A percentile compares a stretch with the other conserved stretches of the same genome.
Evolutionary conservation across 2,113 vertebrate genomes (phyloP).

Genomic region (Eubucco bourcierii): DNA sequence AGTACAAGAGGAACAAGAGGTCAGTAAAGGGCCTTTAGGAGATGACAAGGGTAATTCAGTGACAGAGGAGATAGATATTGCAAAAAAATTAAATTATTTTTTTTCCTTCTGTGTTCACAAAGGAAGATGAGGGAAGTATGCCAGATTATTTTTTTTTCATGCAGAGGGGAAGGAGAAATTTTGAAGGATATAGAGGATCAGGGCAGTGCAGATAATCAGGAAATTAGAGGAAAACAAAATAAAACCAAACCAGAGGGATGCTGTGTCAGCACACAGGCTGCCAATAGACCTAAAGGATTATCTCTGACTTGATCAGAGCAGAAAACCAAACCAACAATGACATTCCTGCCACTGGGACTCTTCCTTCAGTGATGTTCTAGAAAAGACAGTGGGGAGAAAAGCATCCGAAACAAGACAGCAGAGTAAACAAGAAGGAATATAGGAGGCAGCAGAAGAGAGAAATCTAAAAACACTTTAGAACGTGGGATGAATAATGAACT

Average conservation of each 20-base stretch:
- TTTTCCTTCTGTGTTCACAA: conserved; percentile 42
- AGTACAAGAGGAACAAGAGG: conserved; percentile 60
- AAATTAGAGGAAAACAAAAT: conserved; percentile 62
- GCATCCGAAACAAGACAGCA: not conserved
- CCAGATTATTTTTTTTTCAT: conserved; percentile 18
- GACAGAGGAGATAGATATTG: conserved; percentile 50
- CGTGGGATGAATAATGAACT: not conserved
- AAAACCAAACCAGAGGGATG: conserved; percentile 34
- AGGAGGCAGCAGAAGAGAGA: not conserved
- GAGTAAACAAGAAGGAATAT: not conserved
- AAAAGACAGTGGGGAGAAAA: not conserved
- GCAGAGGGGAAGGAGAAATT: conserved; percentile 29
- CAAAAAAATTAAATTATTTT: conserved; percentile 46
- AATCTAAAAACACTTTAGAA: not conserved
- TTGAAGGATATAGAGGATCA: conserved; percentile 43
- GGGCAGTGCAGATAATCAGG: conserved; percentile 39
- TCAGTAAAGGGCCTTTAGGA: conserved; percentile 54
- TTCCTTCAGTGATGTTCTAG: not conserved
- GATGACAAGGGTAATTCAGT: conserved; percentile 62
- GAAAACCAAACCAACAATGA: conserved; percentile 45
- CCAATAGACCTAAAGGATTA: conserved; percentile 39
- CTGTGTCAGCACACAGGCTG: conserved; percentile 1
- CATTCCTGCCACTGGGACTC: not conserved
- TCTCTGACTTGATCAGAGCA: conserved; percentile 21
- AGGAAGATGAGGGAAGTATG: conserved; percentile 38